Evolutionary conservation across 2,888 invertebrate genomes (phyloP), one percentile per base, ranked within the genome.

Genomic region (Smittia aterrima): DNA sequence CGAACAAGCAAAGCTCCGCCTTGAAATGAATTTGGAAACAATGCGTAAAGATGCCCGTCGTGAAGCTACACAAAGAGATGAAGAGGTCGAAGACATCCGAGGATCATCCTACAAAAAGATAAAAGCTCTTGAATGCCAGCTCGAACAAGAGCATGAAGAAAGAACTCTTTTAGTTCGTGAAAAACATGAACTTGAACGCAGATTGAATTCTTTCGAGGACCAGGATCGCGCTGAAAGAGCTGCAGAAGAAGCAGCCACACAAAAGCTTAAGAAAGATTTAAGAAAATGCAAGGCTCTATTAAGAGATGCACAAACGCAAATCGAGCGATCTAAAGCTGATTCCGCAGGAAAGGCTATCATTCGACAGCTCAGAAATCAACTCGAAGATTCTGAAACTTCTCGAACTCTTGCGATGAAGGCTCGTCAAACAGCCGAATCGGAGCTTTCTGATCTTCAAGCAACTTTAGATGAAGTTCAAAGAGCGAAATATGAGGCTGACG

Each of bases 11-110:
- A 97, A 96, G 82, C 86, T 97, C 25, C 88, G 96, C 1, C 85
- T 98, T 77, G 96, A 98, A 83, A 97, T 98, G 97, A 87, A 91
- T 58, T 83, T 96, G 77, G 97, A 98, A 81, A 95, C 95, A 78
- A 90, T 92, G 82, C 88, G 96, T 66, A 96, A 97, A 81, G 95
- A 96, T 79, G 90, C 93, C 77, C 88, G 93, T 9, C 89, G 94
- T 75, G 97, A 98, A 80, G 88, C 95, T 40, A 92, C 94, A 76
- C 92, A 93, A 77, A 86, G 95, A 4, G 98, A 98, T 78, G 95
- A 96, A 78, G 98, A 98, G 81, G 85, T 96, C 80, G 97, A 98
- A 80, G 96, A 97, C 79, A 90, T 93, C 32, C 87, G 97, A 16
- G 92, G 92, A 76, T 92, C 91, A 79, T 91, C 95, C 2, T 92